Evolutionary conservation across 2,888 invertebrate genomes (phyloP), one percentile per base, ranked within the genome.

Genomic region (Apotomis betuletana): DNA sequence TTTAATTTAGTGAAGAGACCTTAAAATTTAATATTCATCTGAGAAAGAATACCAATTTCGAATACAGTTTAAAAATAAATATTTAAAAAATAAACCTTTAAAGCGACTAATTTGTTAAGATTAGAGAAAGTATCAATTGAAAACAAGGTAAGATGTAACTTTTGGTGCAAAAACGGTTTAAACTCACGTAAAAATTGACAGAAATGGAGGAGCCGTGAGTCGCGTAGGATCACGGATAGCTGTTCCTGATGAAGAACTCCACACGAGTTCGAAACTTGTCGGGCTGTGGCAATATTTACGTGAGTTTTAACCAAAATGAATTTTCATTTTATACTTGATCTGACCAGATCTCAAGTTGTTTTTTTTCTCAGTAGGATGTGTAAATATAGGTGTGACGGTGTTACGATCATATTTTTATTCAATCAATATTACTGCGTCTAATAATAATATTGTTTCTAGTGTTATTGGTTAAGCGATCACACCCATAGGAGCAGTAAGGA

Each of bases 401-500:
- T 36, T 51, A 41, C 41, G 41, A 8, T 52, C 13, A 52, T 61
- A 75, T 77, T 76, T 76, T 78, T 60, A 76, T 74, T 74, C 74
- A 52, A 75, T 74, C 75, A 75, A 81, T 78, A 80, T 77, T 78
- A 78, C 77, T 70, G 27, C 52, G 69, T 69, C 49, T 60, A 52
- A 57, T 57, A 9, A 44, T 60, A 52, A 57, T 57, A 9, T 13
- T 57, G 44, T 67, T 62, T 52, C 51, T 58, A 61, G 57, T 65
- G 59, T 71, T 77, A 80, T 75, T 76, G 77, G 78, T 81, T 82
- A 81, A 82, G 83, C 83, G 85, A 87, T 86, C 87, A 85, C 85
- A 82, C 87, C 86, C 85, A 81, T 80, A 84, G 85, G 84, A 86
- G 85, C 78, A 83, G 81, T 85, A 71, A 76, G 81, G 27, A 84